Evolutionary conservation across 2,888 invertebrate species (phyloP), one percentile per base, ranked within the genome.

Genomic region (Acrobasis suavella): DNA sequence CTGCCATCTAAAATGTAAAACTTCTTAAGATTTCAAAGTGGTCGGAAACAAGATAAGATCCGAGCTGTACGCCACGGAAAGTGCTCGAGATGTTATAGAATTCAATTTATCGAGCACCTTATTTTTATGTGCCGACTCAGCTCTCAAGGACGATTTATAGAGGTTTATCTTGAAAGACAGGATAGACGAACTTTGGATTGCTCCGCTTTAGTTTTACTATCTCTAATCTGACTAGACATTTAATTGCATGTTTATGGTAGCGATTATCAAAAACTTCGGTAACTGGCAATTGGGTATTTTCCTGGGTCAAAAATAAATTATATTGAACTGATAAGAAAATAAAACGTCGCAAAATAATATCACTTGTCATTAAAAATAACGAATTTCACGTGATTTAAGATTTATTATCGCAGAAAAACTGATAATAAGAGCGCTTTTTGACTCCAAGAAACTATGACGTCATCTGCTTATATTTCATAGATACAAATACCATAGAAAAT

Each of bases 61-160:
- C 15, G 32, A 9, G 38, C 15, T n/a, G 37, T 22, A 50, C 49
- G 64, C 60, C 62, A 38, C 58, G 63, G 67, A 63, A 65, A 64
- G 65, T 63, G 14, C 60, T 62, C 58, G 65, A 65, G 72, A 78
- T 73, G 67, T 71, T 72, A 75, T 77, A 72, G 70, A 72, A 76
- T 80, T 77, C 74, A 79, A 79, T 82, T 78, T 77, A 77, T 77
- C 65, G 72, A 69, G 67, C 68, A 72, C 72, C 70, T 76, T 73
- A 72, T 74, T 75, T 77, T 80, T 77, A 76, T 75, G 73, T 72
- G 70, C 67, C 64, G 62, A 75, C 71, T 72, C 73, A 69, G 69
- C 51, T 60, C 54, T 64, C 17, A 58, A 42, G 65, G 60, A 51
- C 73, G 72, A 80, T 80, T 77, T 75, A 76, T 72, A 67, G 66